Evolutionary conservation across 2,888 invertebrate genomes (phyloP).

Genomic region (Cheilosia variabilis): DNA sequence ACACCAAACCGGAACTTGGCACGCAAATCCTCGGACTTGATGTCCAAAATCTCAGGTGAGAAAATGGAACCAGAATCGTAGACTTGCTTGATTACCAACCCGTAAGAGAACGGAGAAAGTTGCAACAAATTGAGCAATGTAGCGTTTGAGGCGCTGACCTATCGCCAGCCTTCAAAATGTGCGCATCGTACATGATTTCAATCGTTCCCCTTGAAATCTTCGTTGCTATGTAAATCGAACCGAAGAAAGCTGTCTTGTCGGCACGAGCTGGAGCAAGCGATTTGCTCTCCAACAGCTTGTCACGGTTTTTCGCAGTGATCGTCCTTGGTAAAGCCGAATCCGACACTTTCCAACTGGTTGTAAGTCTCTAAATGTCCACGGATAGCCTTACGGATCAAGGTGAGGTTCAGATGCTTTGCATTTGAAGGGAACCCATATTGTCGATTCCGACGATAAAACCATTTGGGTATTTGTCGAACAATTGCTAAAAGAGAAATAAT

Average conservation of each 20-base stretch:
- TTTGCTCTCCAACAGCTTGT: slow-evolving; percentile 97
- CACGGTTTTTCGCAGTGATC: slow-evolving; percentile 96
- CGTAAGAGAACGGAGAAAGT: slow-evolving; percentile 99
- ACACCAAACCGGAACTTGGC: slow-evolving; percentile 96
- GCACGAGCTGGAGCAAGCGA: slow-evolving; percentile 99
- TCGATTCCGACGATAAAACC: slow-evolving; percentile 99
- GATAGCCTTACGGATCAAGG: slow-evolving; percentile 99
- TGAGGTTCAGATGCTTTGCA: slow-evolving; percentile 99
- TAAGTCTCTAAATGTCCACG: slow-evolving; percentile 98
- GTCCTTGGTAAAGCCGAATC: slow-evolving; percentile 98
- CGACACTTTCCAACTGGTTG: slow-evolving; percentile 97
- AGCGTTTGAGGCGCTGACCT: slow-evolving; percentile 99
- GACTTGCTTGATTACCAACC: slow-evolving; percentile 97
- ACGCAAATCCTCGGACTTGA: slow-evolving; percentile 97
- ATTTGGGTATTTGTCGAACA: slow-evolving; percentile 98
- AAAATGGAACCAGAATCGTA: slow-evolving; percentile 99
- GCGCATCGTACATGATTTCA: slow-evolving; percentile 99
- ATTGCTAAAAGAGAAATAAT: slow-evolving; percentile 87
- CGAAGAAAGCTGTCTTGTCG: slow-evolving; percentile 99
- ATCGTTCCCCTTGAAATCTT: slow-evolving; percentile 99
- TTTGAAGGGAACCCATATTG: slow-evolving; percentile 99
- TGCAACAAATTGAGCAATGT: slow-evolving; percentile 99
- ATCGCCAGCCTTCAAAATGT: slow-evolving; percentile 96
- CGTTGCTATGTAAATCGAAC: slow-evolving; percentile 99
- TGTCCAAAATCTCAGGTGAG: slow-evolving; percentile 98